Conservation (phyloP, 2,888 invertebrate species). For the Epinotia ramella region DNA sequence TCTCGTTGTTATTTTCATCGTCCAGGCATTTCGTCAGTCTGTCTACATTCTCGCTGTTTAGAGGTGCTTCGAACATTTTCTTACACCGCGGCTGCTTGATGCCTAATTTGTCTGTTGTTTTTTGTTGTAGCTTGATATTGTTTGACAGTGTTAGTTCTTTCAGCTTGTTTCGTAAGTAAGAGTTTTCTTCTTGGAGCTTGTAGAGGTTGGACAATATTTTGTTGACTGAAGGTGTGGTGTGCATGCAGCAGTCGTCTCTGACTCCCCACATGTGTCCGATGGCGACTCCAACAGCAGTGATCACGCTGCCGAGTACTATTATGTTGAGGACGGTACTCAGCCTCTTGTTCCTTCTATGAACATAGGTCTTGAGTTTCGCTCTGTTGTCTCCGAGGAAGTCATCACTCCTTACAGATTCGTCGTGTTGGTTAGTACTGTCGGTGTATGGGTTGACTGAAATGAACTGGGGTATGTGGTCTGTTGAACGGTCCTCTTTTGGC, state of each 20-base stretch:
- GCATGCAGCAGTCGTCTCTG: conserved; percentile 73
- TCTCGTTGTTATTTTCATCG: conserved; percentile 54
- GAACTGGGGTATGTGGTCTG: conserved; percentile 56
- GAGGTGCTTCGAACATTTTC: conserved; percentile 76
- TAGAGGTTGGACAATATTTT: conserved; percentile 80
- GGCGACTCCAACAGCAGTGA: conserved; percentile 80
- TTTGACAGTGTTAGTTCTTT: conserved; percentile 70
- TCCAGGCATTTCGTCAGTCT: conserved; percentile 74
- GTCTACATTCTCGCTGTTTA: conserved; percentile 65
- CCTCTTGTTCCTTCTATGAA: conserved; percentile 78
- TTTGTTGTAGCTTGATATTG: conserved; percentile 60
- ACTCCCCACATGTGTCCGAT: conserved; percentile 83
- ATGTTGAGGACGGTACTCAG: conserved; percentile 79
- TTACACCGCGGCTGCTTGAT: conserved; percentile 71
- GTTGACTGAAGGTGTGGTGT: conserved; percentile 73
- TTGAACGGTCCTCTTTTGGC: conserved; percentile 57
- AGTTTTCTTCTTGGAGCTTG: conserved; percentile 81
- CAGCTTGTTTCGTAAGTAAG: conserved; percentile 72
- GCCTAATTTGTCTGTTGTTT: conserved; percentile 57
- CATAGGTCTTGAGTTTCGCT: conserved; percentile 77
- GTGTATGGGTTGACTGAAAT: conserved; percentile 56
- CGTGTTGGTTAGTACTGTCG: conserved; percentile 52
- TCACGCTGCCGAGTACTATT: conserved; percentile 79
- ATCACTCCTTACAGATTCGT: conserved; percentile 61
- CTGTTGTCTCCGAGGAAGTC: conserved; percentile 68